A percentile compares a stretch with the other conserved stretches of the same genome.
These are phyloP conservation scores for Perizoma flavofasciatum DNA, from an alignment of 2,888 invertebrate species.

Conservation along the genomic window DNA sequence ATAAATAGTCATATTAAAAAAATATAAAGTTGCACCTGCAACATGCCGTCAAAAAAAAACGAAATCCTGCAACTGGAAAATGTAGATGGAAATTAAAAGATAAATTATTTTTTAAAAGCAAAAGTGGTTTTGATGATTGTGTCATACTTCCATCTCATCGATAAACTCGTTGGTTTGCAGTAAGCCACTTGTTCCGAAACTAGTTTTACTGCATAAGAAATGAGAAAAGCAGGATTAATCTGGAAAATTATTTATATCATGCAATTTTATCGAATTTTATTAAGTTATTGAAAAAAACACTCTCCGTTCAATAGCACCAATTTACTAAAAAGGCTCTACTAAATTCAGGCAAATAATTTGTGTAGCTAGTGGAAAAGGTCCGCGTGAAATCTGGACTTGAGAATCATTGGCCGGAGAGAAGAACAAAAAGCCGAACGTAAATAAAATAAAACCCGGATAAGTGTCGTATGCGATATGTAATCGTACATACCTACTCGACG, in stretches of 20 bases:
- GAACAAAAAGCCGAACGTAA: neutral
- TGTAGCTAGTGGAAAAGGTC: neutral
- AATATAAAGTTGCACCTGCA: neutral
- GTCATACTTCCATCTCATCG: constrained; percentile 41
- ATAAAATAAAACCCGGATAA: neutral
- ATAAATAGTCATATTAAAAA: too few species aligned
- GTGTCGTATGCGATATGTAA: neutral
- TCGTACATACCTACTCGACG: constrained; percentile 44
- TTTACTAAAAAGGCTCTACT: too few species aligned
- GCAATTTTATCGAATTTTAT: too few species aligned
- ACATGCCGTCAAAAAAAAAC: neutral
- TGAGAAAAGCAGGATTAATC: constrained; percentile 5
- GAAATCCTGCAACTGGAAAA: constrained; percentile 19
- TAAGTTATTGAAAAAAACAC: too few species aligned
- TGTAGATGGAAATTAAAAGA: constrained; percentile 37
- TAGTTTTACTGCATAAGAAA: constrained; percentile 1
- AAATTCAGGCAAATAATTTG: neutral
- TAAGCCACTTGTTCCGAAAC: constrained; percentile 47
- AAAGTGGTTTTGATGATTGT: constrained; percentile 37
- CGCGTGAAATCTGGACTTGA: neutral
- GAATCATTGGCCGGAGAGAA: neutral
- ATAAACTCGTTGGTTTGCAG: constrained; percentile 43
- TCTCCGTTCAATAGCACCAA: too few species aligned
- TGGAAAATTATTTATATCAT: too few species aligned
- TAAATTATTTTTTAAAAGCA: constrained; percentile 38